Conservation (phyloP, 2,113 vertebrate genomes). For the Epinephelus moara region DNA sequence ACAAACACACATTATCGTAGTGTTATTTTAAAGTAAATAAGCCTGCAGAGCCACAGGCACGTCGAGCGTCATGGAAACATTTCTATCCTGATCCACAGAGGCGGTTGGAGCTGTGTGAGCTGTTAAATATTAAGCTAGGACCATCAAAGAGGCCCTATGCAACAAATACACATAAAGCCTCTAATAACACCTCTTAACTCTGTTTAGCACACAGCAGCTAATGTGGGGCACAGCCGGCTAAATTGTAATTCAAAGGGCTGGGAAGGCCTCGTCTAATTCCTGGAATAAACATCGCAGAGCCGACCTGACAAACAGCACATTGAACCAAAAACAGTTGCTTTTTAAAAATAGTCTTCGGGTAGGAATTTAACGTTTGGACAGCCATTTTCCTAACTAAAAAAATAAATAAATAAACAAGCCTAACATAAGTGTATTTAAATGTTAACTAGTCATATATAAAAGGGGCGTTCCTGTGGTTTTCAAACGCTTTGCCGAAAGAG, state of each 20-base stretch:
- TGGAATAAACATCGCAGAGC: slow-evolving; percentile 4
- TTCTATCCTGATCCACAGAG: slow-evolving; percentile 31
- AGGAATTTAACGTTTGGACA: not conserved
- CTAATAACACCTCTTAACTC: not conserved
- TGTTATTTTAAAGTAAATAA: slow-evolving; percentile 35
- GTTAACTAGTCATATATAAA: not conserved
- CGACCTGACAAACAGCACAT: not conserved
- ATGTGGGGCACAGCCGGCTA: not conserved
- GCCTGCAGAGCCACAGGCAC: slow-evolving; percentile 27
- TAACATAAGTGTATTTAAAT: not conserved
- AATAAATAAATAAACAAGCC: not conserved
- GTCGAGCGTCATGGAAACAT: slow-evolving; percentile 63
- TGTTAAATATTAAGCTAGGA: slow-evolving; percentile 12
- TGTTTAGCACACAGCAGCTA: not conserved
- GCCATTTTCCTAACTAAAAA: not conserved
- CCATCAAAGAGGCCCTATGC: not conserved
- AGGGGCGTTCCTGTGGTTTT: slow-evolving; percentile 61
- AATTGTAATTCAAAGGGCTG: not conserved
- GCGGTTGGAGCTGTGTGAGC: not conserved
- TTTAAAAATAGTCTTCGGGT: not conserved
- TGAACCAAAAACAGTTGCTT: not conserved
- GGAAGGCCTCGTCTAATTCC: slow-evolving; percentile 35
- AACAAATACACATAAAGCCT: slow-evolving; percentile 3
- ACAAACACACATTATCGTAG: not conserved
- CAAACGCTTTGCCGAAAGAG: slow-evolving; percentile 20